phyloP scores from a whole-genome alignment of 1,140 invertebrate genomes.

The Matsumurasca onukii region DNA sequence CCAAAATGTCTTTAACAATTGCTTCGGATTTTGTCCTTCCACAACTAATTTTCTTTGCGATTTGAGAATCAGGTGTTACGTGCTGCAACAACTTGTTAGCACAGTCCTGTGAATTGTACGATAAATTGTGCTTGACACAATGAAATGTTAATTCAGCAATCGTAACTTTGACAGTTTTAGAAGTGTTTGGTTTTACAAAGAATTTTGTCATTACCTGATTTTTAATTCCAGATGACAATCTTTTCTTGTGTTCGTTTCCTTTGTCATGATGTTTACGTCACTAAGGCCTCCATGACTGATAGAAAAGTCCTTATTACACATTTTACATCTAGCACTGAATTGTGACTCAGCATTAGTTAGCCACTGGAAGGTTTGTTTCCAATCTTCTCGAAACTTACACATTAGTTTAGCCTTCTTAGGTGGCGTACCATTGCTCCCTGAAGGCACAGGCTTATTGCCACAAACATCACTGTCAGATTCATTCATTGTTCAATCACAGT shows the following conservation, averaged over 20 bases:
- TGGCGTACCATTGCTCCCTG: background rate
- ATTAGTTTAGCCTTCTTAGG: background rate
- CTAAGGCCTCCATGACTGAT: slow-evolving; percentile 6
- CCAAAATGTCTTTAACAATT: background rate
- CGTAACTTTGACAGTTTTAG: background rate
- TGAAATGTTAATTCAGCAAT: slow-evolving; percentile 11
- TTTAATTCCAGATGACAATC: background rate
- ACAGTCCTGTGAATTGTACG: slow-evolving; percentile 15
- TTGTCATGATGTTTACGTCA: slow-evolving; percentile 15
- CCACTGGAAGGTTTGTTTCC: background rate
- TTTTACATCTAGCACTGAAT: background rate
- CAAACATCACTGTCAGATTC: background rate
- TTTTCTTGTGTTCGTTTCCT: background rate
- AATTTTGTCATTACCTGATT: slow-evolving; percentile 4
- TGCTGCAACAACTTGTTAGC: background rate
- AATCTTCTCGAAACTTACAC: slow-evolving; percentile 1
- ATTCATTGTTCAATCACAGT: background rate
- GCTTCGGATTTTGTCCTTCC: slow-evolving; percentile 12
- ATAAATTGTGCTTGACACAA: slow-evolving; percentile 4
- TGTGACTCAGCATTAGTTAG: background rate
- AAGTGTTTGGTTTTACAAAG: background rate
- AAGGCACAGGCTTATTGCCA: background rate
- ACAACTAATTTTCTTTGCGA: slow-evolving; percentile 1
- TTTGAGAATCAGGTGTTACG: background rate
- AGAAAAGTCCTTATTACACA: slow-evolving; percentile 6